Conservation (phyloP, 2,113 vertebrate genomes). For the Malaclemys terrapin region DNA sequence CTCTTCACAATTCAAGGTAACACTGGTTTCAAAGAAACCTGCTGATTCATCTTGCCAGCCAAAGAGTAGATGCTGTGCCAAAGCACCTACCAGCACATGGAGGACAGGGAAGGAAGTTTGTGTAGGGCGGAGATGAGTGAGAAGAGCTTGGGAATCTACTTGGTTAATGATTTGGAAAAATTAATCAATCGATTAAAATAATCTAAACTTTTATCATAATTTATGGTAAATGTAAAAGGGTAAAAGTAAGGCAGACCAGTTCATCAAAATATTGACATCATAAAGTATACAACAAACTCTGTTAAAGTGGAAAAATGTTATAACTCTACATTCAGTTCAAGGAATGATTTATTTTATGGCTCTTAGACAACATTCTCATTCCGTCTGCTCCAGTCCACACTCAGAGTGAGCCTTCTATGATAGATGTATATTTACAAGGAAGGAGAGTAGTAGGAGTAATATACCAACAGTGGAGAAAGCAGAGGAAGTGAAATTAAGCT, state of each 20-base stretch:
- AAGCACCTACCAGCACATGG: constrained; percentile 30
- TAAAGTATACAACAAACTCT: constrained; percentile 8
- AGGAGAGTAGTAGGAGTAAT: constrained; percentile 42
- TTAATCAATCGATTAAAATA: constrained; percentile 5
- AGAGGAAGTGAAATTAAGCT: constrained; percentile 27
- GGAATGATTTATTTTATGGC: constrained; percentile 56
- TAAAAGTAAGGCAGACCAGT: constrained; percentile 22
- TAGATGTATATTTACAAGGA: constrained; percentile 52
- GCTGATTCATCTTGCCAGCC: constrained; percentile 58
- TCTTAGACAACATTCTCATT: constrained; percentile 57
- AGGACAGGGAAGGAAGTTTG: constrained; percentile 38
- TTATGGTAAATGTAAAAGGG: constrained; percentile 3
- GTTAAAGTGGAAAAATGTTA: constrained; percentile 49
- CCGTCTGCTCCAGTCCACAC: constrained; percentile 16
- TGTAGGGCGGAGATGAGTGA: background rate
- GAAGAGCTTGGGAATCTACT: background rate
- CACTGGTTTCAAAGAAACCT: constrained; percentile 62
- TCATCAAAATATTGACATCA: constrained; percentile 44
- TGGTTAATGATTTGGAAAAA: background rate
- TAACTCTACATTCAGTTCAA: constrained; percentile 39
- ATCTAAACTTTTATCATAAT: constrained; percentile 33
- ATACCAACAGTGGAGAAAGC: constrained; percentile 50
- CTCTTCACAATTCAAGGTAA: constrained; percentile 42
- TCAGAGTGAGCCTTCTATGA: constrained; percentile 32
- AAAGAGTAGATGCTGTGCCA: constrained; percentile 59